Evolutionary conservation across 2,113 vertebrate species (phyloP).

Genomic region (Hylia prasina): DNA sequence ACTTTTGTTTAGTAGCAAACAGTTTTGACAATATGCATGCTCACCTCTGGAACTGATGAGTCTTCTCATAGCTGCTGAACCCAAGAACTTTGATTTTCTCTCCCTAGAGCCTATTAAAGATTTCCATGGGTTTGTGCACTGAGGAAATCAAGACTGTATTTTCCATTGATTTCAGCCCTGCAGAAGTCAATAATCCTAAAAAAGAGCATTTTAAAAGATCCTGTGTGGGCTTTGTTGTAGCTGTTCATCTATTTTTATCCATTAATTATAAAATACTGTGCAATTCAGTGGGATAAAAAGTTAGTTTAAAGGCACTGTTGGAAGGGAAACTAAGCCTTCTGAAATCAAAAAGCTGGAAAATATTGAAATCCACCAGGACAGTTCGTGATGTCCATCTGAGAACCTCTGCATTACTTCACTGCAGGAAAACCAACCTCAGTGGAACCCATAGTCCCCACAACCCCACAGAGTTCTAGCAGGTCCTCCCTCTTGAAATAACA

Average conservation of each 20-base stretch:
- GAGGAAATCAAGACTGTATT: slow-evolving; percentile 2
- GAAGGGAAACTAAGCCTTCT: background rate
- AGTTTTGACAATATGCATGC: background rate
- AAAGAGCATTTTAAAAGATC: background rate
- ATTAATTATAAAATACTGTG: background rate
- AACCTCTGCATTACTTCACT: background rate
- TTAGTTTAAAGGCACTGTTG: background rate
- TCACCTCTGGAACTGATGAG: background rate
- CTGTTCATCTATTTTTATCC: background rate
- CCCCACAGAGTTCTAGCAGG: background rate
- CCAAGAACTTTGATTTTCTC: background rate
- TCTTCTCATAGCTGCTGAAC: background rate
- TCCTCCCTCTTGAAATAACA: background rate
- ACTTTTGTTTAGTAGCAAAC: background rate
- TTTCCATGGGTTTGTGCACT: background rate
- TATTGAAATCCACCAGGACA: accelerated
- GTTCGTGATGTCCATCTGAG: background rate
- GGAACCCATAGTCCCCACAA: background rate
- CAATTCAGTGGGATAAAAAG: background rate
- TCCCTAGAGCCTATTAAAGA: background rate
- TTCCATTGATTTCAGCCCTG: background rate
- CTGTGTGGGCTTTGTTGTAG: background rate
- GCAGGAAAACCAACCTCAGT: background rate
- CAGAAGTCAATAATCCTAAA: background rate
- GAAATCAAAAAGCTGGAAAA: background rate